Base-by-base conservation (phyloP, 2,888 invertebrate species). In the Gymnoscelis rufifasciata region DNA sequence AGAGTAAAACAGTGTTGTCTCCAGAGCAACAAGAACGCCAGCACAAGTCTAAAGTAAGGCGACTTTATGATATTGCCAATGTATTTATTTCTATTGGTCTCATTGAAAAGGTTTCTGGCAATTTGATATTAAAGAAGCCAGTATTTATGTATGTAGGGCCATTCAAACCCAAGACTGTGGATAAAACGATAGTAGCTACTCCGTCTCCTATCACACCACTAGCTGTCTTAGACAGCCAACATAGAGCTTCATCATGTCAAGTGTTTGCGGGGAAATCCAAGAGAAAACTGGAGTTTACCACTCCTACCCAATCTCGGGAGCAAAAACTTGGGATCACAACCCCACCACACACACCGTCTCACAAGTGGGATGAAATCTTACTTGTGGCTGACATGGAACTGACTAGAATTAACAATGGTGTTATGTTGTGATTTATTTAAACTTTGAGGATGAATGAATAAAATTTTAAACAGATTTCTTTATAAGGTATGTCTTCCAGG, bases 51-150 rank as follows among this genome's bases (percentile, higher is more conserved):
- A 92, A 93, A 86, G 91, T 92, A 51, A 89, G 94, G 50, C 88
- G 94, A 56, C 86, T 94, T 23, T 94, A 94, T 76, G 94, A 94
- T 73, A 93, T 94, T 62, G 93, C 94, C 48, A 94, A 94, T 78
- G 93, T 94, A 56, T 89, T 94, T 61, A 92, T 93, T 56, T 93
- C 93, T 51, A 90, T 94, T 71, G 91, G 91, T 60, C 89, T 94
- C 57, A 93, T 94, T 66, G 90, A 90, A 68, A 93, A 93, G 74
- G 91, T 93, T 49, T 90, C 90, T 47, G 90, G 90, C 59, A 88
- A 88, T 58, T 89, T 79, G 77, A 90, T 78, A 71, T 84, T 91
- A 62, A 90, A 91, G 61, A 92, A 92, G 68, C 92, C 92, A 52
- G 91, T 92, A 49, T 93, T 92, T 73, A 89, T 88, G 62, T 93